These are phyloP conservation scores for Andrena chrysosceles DNA, from an alignment of 2,888 invertebrate species.

Conservation along the genomic window DNA sequence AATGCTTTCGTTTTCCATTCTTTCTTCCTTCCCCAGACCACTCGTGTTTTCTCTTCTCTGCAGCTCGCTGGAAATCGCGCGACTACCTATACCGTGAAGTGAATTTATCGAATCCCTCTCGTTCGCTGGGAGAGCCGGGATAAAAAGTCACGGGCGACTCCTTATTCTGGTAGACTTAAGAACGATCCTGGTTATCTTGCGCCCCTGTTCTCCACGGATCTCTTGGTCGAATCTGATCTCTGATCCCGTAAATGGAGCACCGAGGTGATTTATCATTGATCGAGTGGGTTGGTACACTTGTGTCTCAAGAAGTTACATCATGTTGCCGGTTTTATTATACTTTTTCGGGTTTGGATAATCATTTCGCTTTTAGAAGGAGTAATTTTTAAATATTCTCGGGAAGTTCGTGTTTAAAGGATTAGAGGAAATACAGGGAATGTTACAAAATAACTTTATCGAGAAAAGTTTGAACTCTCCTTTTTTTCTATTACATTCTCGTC, in stretches of 20 bases:
- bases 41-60: neutral
- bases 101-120: constrained; percentile 67
- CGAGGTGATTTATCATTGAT: neutral
- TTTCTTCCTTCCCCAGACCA: constrained; percentile 11
- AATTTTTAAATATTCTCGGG: too few species aligned
- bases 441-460: too few species aligned
- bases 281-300: neutral
- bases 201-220: constrained; percentile 7
- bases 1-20: constrained; percentile 65
- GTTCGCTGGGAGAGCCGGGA: constrained; percentile 26
- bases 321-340: neutral
- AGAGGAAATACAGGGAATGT: too few species aligned
- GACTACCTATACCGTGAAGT: constrained; percentile 37
- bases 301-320: neutral
- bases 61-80: constrained; percentile 42
- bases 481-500: too few species aligned
- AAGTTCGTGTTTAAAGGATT: too few species aligned
- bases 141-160: constrained; percentile 51
- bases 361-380: too few species aligned
- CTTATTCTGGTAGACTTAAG: constrained; percentile 44
- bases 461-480: too few species aligned
- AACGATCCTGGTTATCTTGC: constrained; percentile 21
- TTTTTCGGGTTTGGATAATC: neutral
- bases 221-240: constrained; percentile 40
- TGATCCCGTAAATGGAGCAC: constrained; percentile 26